Evolutionary conservation across 2,113 vertebrate species (phyloP).

Genomic region (Rhinolophus sinicus): DNA sequence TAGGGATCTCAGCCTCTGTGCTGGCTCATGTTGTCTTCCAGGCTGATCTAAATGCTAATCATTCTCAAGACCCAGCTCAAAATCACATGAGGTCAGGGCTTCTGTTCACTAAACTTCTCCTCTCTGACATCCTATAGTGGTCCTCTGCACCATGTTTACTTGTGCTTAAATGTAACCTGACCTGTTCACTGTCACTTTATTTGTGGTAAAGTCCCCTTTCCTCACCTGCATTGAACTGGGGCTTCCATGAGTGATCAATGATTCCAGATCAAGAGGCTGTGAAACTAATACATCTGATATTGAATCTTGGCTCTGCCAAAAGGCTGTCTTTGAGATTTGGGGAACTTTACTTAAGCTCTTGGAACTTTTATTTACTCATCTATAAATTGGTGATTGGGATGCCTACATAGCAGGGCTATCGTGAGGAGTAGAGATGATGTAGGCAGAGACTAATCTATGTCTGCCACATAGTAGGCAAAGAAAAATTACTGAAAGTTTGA

Average conservation of each 20-base stretch:
- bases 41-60: not conserved
- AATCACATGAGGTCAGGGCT: not conserved
- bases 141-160: not conserved
- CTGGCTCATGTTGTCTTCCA: not conserved
- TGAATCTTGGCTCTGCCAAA: not conserved
- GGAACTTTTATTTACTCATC: not conserved
- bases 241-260: fast-evolving
- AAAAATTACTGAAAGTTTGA: not conserved
- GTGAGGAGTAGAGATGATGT: not conserved
- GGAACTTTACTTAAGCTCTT: not conserved
- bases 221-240: not conserved
- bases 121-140: not conserved
- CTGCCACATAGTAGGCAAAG: not conserved
- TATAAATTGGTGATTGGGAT: not conserved
- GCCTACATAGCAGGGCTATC: not conserved
- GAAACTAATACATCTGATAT: not conserved
- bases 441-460: not conserved
- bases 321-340: not conserved
- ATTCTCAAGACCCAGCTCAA: not conserved
- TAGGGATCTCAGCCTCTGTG: not conserved
- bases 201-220: no score
- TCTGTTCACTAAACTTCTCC: no score
- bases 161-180: not conserved
- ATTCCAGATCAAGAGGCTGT: not conserved
- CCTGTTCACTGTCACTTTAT: no score